These are phyloP conservation scores for Ameiurus melas DNA, from an alignment of 2,113 vertebrate genomes.

Conservation along the genomic window DNA sequence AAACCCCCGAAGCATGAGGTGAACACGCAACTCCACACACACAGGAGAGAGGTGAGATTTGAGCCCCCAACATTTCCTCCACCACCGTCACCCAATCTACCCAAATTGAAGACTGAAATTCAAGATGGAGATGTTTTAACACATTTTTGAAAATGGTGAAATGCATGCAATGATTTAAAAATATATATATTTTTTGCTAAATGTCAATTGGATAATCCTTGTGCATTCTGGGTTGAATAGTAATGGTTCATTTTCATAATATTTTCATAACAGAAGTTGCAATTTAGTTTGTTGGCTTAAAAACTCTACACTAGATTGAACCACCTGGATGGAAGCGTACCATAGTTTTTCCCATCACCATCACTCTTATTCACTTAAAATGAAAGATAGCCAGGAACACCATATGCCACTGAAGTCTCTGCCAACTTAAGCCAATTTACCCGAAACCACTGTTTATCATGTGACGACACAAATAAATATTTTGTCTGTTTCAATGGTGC, in stretches of 20 bases:
- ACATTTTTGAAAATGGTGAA: not conserved
- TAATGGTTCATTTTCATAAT: not conserved
- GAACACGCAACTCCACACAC: no score
- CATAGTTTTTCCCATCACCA: not conserved
- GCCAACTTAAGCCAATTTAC: not conserved
- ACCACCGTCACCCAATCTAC: not conserved
- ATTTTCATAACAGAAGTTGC: not conserved
- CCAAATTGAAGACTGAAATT: not conserved
- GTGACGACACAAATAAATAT: slow-evolving; percentile 11
- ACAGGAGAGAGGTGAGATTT: no score
- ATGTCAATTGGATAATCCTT: not conserved
- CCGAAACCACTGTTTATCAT: not conserved
- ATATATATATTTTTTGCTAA: not conserved
- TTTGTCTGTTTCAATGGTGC: not conserved
- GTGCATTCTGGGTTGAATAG: not conserved
- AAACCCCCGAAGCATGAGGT: no score
- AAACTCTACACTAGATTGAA: not conserved
- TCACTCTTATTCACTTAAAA: not conserved
- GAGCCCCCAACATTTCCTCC: no score
- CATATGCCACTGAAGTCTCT: slow-evolving; percentile 3
- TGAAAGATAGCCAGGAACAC: slow-evolving; percentile 19
- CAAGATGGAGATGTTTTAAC: no score
- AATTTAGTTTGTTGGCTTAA: not conserved
- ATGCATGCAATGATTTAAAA: not conserved
- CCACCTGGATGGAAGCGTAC: not conserved